A percentile compares a stretch with the other conserved stretches of the same genome.
These are phyloP conservation scores for Artemia sinica DNA, from an alignment of 2,888 invertebrate genomes.

Conservation along the genomic window DNA sequence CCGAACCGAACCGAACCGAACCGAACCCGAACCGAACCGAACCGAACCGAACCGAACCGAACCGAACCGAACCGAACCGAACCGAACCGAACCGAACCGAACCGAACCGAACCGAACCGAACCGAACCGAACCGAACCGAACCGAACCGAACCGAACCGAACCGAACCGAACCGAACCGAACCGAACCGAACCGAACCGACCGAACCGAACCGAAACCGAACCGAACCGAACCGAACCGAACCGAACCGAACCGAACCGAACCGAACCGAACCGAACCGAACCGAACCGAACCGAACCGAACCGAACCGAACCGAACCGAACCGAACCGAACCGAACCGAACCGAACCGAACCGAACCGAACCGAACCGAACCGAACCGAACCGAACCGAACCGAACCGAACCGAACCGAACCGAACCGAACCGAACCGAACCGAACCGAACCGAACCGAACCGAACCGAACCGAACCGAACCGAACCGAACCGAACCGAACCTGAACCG, in stretches of 20 bases:
- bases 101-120: slow-evolving; percentile 9
- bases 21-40: no score
- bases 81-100: slow-evolving; percentile 9
- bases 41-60: no score
- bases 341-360: slow-evolving; percentile 9
- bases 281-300: slow-evolving; percentile 9
- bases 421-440: slow-evolving; percentile 5
- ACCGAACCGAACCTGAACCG: slow-evolving; percentile 1
- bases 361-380: slow-evolving; percentile 5
- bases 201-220: no score
- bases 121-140: slow-evolving; percentile 12
- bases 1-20: no score
- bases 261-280: slow-evolving; percentile 9
- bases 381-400: slow-evolving; percentile 9
- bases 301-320: slow-evolving; percentile 1
- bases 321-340: slow-evolving; percentile 9
- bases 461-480: slow-evolving; percentile 9
- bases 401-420: slow-evolving; percentile 9
- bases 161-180: slow-evolving; percentile 9
- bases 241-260: slow-evolving; percentile 5
- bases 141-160: slow-evolving; percentile 5
- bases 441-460: slow-evolving; percentile 9
- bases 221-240: slow-evolving; percentile 18
- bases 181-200: slow-evolving; percentile 11
- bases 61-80: slow-evolving; percentile 5